phyloP scores from a whole-genome alignment of 2,113 vertebrate species.

The Pollimyrus isidori region DNA sequence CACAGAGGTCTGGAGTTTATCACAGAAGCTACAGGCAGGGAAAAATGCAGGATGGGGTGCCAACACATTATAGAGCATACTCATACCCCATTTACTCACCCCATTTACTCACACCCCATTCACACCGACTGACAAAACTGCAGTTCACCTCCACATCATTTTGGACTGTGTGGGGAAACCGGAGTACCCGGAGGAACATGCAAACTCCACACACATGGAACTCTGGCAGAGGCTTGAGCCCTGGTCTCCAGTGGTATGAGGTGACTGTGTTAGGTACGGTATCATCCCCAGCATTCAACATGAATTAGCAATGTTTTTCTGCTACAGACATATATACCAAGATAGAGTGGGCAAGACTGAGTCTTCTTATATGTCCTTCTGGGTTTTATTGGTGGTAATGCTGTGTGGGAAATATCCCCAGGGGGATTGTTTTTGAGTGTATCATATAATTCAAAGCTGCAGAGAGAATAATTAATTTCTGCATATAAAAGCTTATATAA shows the following conservation, averaged over 20 bases:
- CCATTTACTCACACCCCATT: neutral
- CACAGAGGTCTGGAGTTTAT: neutral
- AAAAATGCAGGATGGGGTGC: neutral
- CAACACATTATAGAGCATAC: neutral
- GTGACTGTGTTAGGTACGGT: neutral
- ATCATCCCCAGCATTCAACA: neutral
- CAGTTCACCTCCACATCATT: neutral
- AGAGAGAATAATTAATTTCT: neutral
- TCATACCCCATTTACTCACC: no score
- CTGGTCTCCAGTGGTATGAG: neutral
- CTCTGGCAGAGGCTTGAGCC: neutral
- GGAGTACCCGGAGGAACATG: neutral
- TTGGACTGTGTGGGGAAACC: neutral
- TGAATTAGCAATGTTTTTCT: neutral
- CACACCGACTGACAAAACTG: neutral
- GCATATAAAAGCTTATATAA: neutral
- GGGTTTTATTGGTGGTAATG: neutral
- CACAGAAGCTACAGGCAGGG: neutral
- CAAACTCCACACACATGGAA: neutral
- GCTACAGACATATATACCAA: neutral
- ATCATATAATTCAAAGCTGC: neutral
- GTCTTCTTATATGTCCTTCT: neutral
- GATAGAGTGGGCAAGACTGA: neutral
- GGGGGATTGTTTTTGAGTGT: neutral
- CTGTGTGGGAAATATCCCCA: neutral